These are phyloP conservation scores for Xyrauchen texanus DNA, from an alignment of 2,113 vertebrate genomes.

Conservation along the genomic window DNA sequence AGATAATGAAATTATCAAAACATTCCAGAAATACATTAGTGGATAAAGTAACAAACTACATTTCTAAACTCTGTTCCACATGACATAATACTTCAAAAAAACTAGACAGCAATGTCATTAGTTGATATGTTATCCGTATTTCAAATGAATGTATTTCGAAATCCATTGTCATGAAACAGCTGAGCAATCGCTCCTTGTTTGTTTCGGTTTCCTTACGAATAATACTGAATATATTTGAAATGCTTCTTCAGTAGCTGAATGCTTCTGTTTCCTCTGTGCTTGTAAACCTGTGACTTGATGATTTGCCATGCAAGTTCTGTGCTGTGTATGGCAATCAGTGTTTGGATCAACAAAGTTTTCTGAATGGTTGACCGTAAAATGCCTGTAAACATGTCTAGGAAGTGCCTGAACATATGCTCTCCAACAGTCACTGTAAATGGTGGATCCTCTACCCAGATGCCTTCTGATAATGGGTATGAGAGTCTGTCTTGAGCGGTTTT, in stretches of 20 bases:
- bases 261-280: too few species aligned
- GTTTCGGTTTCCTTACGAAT: not conserved
- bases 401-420: not conserved
- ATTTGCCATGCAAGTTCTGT: too few species aligned
- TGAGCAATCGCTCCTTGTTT: not conserved
- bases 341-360: not conserved
- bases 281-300: too few species aligned
- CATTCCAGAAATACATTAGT: too few species aligned
- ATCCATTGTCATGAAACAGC: not conserved
- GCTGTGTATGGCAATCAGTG: not conserved
- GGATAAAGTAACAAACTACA: too few species aligned
- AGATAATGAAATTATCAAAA: too few species aligned
- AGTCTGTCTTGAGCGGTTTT: not conserved
- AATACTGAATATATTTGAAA: not conserved
- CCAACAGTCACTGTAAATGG: not conserved
- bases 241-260: not conserved
- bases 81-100: too few species aligned
- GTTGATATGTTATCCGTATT: too few species aligned
- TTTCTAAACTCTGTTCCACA: too few species aligned
- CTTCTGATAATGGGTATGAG: not conserved
- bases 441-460: not conserved
- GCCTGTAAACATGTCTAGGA: not conserved
- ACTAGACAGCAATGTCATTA: too few species aligned
- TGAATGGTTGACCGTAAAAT: not conserved
- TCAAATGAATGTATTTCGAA: not conserved